These are phyloP conservation scores for Ictidomys tridecemlineatus DNA, from an alignment of 2,113 vertebrate species.

Conservation along the genomic window DNA sequence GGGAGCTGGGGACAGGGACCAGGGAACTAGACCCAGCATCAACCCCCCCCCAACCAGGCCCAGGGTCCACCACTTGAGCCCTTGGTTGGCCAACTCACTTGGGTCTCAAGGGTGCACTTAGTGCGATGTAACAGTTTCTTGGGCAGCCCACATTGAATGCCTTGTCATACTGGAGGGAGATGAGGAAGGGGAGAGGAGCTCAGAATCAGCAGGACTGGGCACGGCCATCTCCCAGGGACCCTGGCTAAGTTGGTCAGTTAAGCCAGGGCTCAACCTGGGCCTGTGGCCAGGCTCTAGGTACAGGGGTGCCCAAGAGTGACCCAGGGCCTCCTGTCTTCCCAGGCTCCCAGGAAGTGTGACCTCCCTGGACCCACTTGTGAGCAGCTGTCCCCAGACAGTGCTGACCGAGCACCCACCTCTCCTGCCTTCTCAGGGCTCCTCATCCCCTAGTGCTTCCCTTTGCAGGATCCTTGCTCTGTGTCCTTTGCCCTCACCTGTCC, in stretches of 20 bases:
- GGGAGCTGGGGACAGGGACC: neutral
- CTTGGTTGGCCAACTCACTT: conserved; percentile 74
- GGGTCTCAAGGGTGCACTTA: conserved; percentile 62
- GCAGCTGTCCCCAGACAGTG: neutral
- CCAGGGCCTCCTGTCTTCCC: neutral
- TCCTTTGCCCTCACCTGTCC: neutral
- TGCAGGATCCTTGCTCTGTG: neutral
- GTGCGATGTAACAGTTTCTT: conserved; percentile 68
- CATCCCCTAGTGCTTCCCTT: too few relatives aligned
- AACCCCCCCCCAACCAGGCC: neutral
- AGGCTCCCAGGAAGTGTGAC: neutral
- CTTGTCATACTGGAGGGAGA: conserved; percentile 48
- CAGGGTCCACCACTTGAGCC: neutral
- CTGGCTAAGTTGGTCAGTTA: neutral
- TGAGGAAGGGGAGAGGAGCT: neutral
- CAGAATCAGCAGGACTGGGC: neutral
- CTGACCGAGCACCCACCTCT: neutral
- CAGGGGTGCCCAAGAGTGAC: neutral
- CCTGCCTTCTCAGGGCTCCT: neutral
- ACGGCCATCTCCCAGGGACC: too few relatives aligned
- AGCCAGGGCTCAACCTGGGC: too few relatives aligned
- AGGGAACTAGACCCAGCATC: neutral
- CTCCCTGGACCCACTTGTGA: neutral
- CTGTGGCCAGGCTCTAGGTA: neutral
- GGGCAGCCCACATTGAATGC: conserved; percentile 69